phyloP scores from a whole-genome alignment of 2,797 vertebrate species.

The Hipposideros larvatus region DNA sequence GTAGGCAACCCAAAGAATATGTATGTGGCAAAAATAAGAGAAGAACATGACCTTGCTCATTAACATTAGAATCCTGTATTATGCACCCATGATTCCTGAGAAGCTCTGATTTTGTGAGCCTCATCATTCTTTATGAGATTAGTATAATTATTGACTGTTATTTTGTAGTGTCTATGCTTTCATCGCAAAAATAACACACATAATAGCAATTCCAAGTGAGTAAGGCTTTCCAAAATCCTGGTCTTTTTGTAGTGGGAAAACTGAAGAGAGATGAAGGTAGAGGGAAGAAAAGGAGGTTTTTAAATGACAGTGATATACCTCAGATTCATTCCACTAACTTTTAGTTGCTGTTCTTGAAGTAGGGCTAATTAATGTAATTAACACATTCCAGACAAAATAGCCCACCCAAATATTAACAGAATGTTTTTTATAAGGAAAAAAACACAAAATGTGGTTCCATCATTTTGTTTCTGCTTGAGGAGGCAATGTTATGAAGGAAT shows the following conservation, averaged over 20 bases:
- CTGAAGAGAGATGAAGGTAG: no score
- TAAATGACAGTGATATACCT: constrained; percentile 43
- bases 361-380: constrained; percentile 79
- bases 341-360: constrained; percentile 70
- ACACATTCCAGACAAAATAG: constrained; percentile 68
- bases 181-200: not conserved
- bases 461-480: constrained; percentile 71
- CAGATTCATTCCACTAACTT: constrained; percentile 65
- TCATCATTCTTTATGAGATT: constrained; percentile 53
- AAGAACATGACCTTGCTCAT: not conserved
- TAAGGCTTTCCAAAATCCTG: not conserved
- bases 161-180: constrained; percentile 39
- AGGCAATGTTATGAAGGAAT: constrained; percentile 84
- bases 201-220: constrained; percentile 11
- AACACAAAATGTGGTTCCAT: constrained; percentile 54
- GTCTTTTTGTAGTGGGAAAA: not conserved
- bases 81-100: not conserved
- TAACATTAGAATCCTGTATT: constrained; percentile 16
- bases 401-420: constrained; percentile 76
- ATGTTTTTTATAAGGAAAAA: constrained; percentile 67
- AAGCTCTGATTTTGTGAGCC: not conserved
- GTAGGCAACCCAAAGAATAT: not conserved
- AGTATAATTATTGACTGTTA: constrained; percentile 55
- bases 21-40: not conserved
- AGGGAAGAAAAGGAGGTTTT: not conserved